phyloP scores from a whole-genome alignment of 2,797 vertebrate genomes.

The Phrynocephalus forsythii region DNA sequence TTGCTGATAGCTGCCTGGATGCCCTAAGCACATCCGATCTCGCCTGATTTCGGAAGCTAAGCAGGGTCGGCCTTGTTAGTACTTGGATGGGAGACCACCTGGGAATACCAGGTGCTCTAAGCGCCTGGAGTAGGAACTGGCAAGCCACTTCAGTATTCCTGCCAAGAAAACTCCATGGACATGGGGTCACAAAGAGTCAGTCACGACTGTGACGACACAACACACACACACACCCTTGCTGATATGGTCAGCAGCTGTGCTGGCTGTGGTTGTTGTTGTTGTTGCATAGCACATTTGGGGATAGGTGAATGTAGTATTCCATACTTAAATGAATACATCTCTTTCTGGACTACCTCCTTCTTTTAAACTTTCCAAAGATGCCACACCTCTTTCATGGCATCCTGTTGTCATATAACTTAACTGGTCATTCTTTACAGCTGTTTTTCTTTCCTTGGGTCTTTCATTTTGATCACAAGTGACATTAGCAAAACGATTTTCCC shows the following conservation, averaged over 20 bases:
- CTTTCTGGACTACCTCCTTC: fast-evolving
- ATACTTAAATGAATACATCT: neutral
- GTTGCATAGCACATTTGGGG: neutral
- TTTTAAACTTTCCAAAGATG: neutral
- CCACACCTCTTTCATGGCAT: neutral
- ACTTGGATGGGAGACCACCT: no score
- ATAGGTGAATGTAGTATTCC: no score
- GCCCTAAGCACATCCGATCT: no score
- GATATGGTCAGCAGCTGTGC: neutral
- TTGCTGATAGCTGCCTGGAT: neutral
- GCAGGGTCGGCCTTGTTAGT: no score
- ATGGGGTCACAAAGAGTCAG: no score
- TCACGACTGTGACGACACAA: no score
- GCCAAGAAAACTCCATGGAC: no score
- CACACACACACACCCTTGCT: neutral
- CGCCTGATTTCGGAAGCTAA: no score
- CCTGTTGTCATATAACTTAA: neutral
- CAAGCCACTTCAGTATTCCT: no score
- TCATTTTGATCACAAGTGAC: neutral
- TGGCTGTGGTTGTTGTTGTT: neutral
- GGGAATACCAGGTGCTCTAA: no score
- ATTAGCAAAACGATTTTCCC: neutral
- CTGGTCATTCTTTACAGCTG: neutral
- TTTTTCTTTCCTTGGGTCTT: neutral
- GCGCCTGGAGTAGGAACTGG: no score